These are phyloP conservation scores for Clunio marinus DNA, from an alignment of 2,888 invertebrate genomes.

Conservation along the genomic window DNA sequence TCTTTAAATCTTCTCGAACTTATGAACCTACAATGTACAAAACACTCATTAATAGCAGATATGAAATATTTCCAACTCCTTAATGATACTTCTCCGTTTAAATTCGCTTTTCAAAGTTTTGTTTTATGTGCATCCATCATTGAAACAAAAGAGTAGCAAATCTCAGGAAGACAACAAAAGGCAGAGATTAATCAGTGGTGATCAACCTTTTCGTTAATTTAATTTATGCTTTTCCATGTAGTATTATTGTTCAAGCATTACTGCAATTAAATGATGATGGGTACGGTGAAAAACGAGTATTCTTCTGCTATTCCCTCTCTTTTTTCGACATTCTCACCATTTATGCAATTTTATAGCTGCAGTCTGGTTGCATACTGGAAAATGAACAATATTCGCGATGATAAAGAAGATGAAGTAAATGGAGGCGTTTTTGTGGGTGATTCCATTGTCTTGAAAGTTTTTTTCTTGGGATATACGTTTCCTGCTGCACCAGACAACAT, in stretches of 20 bases:
- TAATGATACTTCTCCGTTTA: neutral
- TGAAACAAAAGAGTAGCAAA: conserved; percentile 19
- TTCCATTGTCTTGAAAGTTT: conserved; percentile 24
- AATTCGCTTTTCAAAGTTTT: neutral
- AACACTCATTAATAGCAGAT: too few relatives aligned
- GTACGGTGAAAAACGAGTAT: conserved; percentile 7
- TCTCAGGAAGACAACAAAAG: neutral
- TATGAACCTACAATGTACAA: too few relatives aligned
- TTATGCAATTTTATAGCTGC: conserved; percentile 8
- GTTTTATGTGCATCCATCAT: neutral
- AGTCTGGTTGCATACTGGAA: conserved; percentile 22
- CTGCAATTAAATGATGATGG: neutral
- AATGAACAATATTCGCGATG: conserved; percentile 22
- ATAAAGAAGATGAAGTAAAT: conserved; percentile 6
- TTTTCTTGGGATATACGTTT: conserved; percentile 4
- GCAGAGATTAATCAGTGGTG: too few relatives aligned
- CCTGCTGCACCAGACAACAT: neutral
- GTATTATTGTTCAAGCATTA: too few relatives aligned
- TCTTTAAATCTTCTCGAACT: too few relatives aligned
- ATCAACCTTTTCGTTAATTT: too few relatives aligned
- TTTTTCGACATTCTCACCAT: neutral
- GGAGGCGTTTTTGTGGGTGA: conserved; percentile 20
- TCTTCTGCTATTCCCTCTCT: neutral
- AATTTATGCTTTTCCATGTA: neutral
- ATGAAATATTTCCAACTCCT: too few relatives aligned